phyloP scores from a whole-genome alignment of 2,113 vertebrate genomes.

The Bubo bubo region DNA sequence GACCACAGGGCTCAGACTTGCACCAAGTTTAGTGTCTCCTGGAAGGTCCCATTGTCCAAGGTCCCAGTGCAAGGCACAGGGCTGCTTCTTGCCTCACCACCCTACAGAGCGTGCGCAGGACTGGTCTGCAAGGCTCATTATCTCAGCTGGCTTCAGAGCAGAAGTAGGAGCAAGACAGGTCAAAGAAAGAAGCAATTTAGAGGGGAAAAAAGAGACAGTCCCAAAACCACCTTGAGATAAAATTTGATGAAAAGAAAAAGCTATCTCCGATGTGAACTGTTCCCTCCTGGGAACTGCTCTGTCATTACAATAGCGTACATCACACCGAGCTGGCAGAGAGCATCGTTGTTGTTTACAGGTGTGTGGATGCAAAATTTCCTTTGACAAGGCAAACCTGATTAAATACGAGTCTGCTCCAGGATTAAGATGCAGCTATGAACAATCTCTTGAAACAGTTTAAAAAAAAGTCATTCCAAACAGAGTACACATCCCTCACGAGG shows the following conservation, averaged over 20 bases:
- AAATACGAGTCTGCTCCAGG: neutral
- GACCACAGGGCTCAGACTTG: neutral
- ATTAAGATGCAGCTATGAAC: neutral
- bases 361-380: neutral
- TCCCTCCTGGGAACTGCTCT: neutral
- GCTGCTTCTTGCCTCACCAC: neutral
- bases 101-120: neutral
- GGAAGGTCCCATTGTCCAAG: neutral
- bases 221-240: neutral
- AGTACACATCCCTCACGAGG: neutral
- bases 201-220: neutral
- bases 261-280: neutral
- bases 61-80: fast-evolving
- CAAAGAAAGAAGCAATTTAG: neutral
- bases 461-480: neutral
- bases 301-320: fast-evolving
- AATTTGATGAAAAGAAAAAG: neutral
- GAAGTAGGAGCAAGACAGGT: neutral
- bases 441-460: neutral
- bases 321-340: neutral
- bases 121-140: neutral
- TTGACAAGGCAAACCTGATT: neutral
- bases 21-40: neutral
- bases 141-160: neutral
- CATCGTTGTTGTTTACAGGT: neutral